Base-by-base conservation (phyloP, 2,797 vertebrate genomes). In the Muscicapa comitata region DNA sequence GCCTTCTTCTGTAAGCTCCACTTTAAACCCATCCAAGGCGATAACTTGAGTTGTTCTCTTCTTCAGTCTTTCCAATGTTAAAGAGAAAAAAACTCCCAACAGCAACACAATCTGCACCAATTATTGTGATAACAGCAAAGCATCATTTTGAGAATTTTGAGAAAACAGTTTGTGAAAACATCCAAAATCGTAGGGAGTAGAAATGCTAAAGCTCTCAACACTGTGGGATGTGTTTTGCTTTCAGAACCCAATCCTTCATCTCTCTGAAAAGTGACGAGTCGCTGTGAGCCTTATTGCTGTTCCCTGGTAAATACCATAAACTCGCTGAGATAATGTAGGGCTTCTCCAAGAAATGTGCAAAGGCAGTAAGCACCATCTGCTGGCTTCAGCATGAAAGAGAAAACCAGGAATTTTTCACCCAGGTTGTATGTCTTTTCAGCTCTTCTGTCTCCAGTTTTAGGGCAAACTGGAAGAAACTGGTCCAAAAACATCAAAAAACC, bases 301-400 rank as follows among this genome's bases (percentile, higher is more conserved):
- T 93, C 53, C 40, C 53, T 82, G 75, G 68, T 72, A 80, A 94
- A 75, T 37, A 35, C 51, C 51, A 48, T 51, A 72, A 80, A 78
- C 29, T 42, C 74, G 40, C n/a, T 17, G 77, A 48, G 68, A 33
- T 48, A 63, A 40, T 2, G 31, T 11, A 43, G 61, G 17, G 10
- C 58, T 89, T 93, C 91, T 91, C 48, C 0, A 17, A 55, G 68
- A 65, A 72, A 65, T 3, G 3, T 59, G 71, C 28, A 53, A 87
- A 89, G 66, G 37, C 72, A 61, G 48, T 38, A 95, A 83, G 94
- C 95, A 93, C 92, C 92, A 94, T 91, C 91, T 96, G 82, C 92
- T 95, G 94, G 95, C 42, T 88, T 80, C 79, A 68, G 74, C 37
- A 26, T 17, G 87, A 58, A 93, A 84, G 55, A 55, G 48, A 40